phyloP scores from a whole-genome alignment of 2,888 invertebrate species.

The Xestia sexstrigata region DNA sequence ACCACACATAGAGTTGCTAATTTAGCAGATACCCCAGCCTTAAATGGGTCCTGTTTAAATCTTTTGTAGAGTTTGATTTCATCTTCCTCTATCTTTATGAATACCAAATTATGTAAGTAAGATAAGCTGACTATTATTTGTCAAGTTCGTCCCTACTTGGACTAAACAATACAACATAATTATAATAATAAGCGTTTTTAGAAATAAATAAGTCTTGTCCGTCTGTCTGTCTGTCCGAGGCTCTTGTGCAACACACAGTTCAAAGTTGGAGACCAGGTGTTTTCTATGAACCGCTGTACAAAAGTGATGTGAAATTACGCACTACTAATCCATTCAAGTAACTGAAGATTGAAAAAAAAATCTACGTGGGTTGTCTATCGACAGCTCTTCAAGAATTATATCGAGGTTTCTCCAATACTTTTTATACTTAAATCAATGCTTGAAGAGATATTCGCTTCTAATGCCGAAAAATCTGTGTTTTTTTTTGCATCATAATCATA shows the following conservation, averaged over 20 bases:
- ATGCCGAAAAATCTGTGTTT: neutral
- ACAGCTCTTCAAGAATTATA: too few relatives aligned
- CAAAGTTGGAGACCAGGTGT: neutral
- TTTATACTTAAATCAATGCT: too few relatives aligned
- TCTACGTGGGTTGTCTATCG: too few relatives aligned
- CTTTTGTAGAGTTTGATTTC: constrained; percentile 11
- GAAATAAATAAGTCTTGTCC: neutral
- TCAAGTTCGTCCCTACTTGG: neutral
- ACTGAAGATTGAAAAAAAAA: too few relatives aligned
- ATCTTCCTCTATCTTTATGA: neutral
- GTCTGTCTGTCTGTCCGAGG: neutral
- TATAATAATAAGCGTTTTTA: neutral
- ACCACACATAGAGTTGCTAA: too few relatives aligned
- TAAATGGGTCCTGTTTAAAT: neutral
- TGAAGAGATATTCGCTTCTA: neutral
- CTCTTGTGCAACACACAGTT: neutral
- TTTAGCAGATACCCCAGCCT: too few relatives aligned
- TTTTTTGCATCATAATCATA: neutral
- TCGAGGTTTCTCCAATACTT: too few relatives aligned
- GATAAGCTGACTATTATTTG: neutral
- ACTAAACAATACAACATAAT: neutral
- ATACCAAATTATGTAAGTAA: constrained; percentile 1
- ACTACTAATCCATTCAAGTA: too few relatives aligned
- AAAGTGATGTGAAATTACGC: neutral
- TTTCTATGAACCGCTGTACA: neutral